phyloP scores from a whole-genome alignment of 1,140 invertebrate genomes.

The Caenorhabditis briggsae region DNA sequence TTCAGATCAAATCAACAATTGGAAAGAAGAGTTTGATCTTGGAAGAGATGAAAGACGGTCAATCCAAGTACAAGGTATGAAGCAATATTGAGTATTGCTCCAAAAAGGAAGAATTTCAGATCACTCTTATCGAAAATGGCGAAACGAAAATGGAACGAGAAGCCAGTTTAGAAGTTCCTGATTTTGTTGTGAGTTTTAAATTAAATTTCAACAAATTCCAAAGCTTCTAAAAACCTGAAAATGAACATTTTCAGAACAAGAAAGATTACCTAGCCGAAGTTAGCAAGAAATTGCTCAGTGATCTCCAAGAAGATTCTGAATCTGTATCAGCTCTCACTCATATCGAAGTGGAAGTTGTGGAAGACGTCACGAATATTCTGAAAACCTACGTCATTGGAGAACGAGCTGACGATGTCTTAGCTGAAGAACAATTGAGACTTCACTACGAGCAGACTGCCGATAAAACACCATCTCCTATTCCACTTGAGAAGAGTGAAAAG shows the following conservation, averaged over 20 bases:
- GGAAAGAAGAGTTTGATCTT: constrained; percentile 65
- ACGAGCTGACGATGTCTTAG: constrained; percentile 61
- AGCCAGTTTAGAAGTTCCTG: constrained; percentile 58
- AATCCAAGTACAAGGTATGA: constrained; percentile 58
- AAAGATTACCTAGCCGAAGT: constrained; percentile 64
- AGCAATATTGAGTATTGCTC: not conserved
- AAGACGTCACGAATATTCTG: constrained; percentile 66
- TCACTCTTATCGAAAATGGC: constrained; percentile 64
- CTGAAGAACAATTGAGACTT: constrained; percentile 52
- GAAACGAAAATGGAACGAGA: constrained; percentile 63
- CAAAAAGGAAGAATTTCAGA: not conserved
- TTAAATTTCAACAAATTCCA: not conserved
- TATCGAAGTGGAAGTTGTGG: constrained; percentile 63
- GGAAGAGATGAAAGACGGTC: constrained; percentile 64
- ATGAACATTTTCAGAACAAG: constrained; percentile 59
- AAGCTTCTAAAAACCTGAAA: not conserved
- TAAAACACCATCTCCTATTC: constrained; percentile 55
- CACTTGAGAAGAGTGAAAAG: constrained; percentile 58
- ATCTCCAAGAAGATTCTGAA: constrained; percentile 55
- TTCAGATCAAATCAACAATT: constrained; percentile 67
- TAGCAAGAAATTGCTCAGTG: constrained; percentile 45
- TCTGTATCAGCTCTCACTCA: constrained; percentile 58
- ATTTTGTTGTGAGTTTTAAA: constrained; percentile 57
- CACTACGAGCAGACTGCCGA: constrained; percentile 58
- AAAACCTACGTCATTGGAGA: constrained; percentile 67